Conservation (phyloP, 2,888 invertebrate species). For the Meloe dianella region DNA sequence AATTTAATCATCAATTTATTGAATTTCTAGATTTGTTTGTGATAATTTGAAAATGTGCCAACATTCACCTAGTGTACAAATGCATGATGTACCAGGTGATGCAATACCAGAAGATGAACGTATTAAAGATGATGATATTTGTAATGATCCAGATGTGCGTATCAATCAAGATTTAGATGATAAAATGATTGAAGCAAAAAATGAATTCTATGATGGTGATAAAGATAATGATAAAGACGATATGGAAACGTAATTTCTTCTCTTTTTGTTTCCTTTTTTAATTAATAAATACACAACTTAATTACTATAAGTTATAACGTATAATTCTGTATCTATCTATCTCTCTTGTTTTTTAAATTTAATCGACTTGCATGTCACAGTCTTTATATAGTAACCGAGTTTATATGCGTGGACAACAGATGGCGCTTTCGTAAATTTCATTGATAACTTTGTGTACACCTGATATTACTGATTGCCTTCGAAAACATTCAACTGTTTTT, state of each 20-base stretch:
- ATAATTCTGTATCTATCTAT: too few relatives aligned
- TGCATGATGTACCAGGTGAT: constrained; percentile 93
- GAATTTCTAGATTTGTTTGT: constrained; percentile 70
- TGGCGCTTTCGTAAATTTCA: too few relatives aligned
- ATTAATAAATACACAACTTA: background rate
- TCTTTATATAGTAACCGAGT: too few relatives aligned
- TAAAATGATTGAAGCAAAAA: constrained; percentile 80
- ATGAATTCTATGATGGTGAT: constrained; percentile 90
- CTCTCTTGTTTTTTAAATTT: too few relatives aligned
- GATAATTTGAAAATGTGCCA: constrained; percentile 94
- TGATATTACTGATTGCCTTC: too few relatives aligned
- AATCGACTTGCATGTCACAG: too few relatives aligned
- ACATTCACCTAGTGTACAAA: constrained; percentile 95
- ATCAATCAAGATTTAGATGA: constrained; percentile 81
- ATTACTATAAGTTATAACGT: too few relatives aligned
- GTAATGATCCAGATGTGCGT: constrained; percentile 79
- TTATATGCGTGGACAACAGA: too few relatives aligned
- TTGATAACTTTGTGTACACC: too few relatives aligned
- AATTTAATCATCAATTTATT: background rate
- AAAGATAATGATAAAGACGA: constrained; percentile 84
- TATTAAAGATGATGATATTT: constrained; percentile 72
- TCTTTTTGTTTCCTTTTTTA: background rate
- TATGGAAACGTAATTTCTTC: constrained; percentile 54
- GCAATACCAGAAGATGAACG: constrained; percentile 74
- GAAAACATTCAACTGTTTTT: too few relatives aligned